Conservation (phyloP, 2,113 vertebrate genomes). For the Oryzias javanicus region DNA sequence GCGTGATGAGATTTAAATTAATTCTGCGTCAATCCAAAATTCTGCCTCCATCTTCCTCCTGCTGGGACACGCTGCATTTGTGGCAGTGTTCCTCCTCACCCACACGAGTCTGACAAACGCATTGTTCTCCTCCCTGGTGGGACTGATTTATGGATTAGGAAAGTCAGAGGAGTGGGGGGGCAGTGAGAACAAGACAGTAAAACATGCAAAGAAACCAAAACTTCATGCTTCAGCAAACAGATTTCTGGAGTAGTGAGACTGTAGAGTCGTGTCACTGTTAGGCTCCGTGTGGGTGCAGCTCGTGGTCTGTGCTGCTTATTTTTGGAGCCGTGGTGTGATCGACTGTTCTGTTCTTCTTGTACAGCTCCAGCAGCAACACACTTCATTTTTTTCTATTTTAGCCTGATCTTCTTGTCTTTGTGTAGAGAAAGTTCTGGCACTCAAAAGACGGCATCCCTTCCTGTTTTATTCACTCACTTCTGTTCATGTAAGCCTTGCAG, state of each 20-base stretch:
- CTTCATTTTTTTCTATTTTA: not conserved
- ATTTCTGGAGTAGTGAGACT: not conserved
- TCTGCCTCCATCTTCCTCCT: constrained; percentile 55
- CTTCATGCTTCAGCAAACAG: constrained; percentile 5
- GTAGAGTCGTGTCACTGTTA: constrained; percentile 3
- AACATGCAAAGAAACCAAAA: constrained; percentile 20
- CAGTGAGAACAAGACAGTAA: constrained; percentile 15
- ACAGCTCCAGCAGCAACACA: constrained; percentile 14
- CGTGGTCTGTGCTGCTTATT: not conserved
- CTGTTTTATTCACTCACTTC: too few species aligned
- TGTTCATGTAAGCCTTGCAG: too few species aligned
- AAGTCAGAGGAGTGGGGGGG: constrained; percentile 28
- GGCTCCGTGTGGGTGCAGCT: constrained; percentile 1
- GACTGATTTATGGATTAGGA: constrained; percentile 47
- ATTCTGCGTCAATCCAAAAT: constrained; percentile 75
- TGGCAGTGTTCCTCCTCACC: constrained; percentile 56
- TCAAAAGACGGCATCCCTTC: too few species aligned
- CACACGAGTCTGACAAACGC: constrained; percentile 39
- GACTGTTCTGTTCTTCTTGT: constrained; percentile 31
- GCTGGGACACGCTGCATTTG: constrained; percentile 64
- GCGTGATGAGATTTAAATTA: constrained; percentile 82
- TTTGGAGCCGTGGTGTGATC: constrained; percentile 1
- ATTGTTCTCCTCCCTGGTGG: constrained; percentile 47
- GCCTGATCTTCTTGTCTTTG: not conserved
- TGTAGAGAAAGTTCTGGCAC: not conserved